These are phyloP conservation scores for Sitta carolinensis DNA, from an alignment of 2,797 vertebrate species.

Conservation along the genomic window DNA sequence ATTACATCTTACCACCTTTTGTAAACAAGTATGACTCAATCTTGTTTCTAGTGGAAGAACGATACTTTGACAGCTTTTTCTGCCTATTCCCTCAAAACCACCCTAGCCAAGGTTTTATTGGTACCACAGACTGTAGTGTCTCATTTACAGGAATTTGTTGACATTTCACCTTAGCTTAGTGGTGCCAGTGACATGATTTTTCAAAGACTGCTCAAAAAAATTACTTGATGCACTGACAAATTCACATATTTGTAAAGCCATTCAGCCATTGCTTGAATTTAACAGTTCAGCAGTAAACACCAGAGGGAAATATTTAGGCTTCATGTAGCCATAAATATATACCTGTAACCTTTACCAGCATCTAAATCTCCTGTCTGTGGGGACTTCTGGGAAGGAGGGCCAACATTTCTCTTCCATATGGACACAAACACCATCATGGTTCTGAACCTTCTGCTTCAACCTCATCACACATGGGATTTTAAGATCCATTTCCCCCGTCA, in stretches of 20 bases:
- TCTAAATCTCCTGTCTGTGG: not conserved
- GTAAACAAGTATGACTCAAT: not conserved
- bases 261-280: not conserved
- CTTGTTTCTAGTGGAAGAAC: not conserved
- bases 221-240: not conserved
- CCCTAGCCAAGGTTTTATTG: not conserved
- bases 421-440: not conserved
- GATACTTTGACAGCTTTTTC: not conserved
- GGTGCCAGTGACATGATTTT: not conserved
- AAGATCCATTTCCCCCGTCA: not conserved
- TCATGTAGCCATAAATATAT: not conserved
- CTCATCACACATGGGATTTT: not conserved
- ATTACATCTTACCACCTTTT: not conserved
- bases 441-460: not conserved
- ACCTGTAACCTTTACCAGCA: not conserved
- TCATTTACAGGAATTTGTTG: not conserved
- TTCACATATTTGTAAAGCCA: not conserved
- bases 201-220: conserved; percentile 29
- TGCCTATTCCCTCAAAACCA: not conserved
- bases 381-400: not conserved
- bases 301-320: not conserved
- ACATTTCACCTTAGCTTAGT: not conserved
- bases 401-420: not conserved
- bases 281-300: not conserved
- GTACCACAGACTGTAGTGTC: not conserved